Evolutionary conservation across 2,888 invertebrate species (phyloP).

Genomic region (Polylopha cassiicola): DNA sequence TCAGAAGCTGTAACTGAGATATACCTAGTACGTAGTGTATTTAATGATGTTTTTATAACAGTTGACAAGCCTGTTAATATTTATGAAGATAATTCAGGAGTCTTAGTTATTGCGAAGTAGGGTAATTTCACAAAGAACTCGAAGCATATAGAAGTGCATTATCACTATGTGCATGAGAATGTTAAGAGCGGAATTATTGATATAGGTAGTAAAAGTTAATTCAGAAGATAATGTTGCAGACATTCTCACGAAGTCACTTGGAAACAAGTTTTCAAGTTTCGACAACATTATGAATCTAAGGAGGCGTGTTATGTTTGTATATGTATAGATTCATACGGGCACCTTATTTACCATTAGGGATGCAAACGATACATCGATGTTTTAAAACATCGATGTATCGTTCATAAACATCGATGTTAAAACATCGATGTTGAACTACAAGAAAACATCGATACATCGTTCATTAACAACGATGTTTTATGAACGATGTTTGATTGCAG

Average conservation of each 20-base stretch:
- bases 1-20: slow-evolving; percentile 24
- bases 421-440: no score
- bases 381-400: no score
- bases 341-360: no score
- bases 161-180: slow-evolving; percentile 21
- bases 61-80: slow-evolving; percentile 22
- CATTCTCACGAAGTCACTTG: slow-evolving; percentile 25
- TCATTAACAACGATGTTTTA: no score
- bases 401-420: no score
- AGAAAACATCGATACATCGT: no score
- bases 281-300: no score
- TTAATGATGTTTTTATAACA: slow-evolving; percentile 15
- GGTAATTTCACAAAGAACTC: slow-evolving; percentile 24
- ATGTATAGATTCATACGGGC: no score
- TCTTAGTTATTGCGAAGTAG: slow-evolving; percentile 23
- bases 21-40: slow-evolving; percentile 5
- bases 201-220: slow-evolving; percentile 25
- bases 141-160: slow-evolving; percentile 24
- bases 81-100: slow-evolving; percentile 27
- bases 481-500: no score
- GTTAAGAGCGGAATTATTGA: slow-evolving; percentile 21
- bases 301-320: no score
- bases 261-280: no score
- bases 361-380: no score
- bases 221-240: slow-evolving; percentile 31